Base-by-base conservation (phyloP, 1,140 invertebrate genomes). In the Elysia chlorotica region DNA sequence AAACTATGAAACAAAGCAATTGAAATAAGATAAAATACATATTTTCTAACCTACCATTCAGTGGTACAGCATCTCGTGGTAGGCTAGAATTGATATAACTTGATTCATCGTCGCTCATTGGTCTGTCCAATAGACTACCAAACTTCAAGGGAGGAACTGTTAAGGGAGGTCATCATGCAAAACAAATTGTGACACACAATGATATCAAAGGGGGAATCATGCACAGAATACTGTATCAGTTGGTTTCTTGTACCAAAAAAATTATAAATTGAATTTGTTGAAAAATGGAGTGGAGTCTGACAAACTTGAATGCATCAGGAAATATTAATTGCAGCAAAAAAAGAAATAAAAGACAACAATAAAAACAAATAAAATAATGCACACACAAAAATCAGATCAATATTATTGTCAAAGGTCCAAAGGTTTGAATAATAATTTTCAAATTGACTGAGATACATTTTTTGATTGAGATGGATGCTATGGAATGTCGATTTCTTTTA, bases 11-110 rank as follows among this genome's bases (percentile, higher is more conserved):
- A n/a, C n/a, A n/a, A n/a, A n/a, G n/a, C n/a, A n/a, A n/a, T n/a
- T n/a, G n/a, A n/a, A n/a, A n/a, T n/a, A n/a, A n/a, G n/a, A n/a
- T n/a, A n/a, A n/a, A n/a, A n/a, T n/a, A n/a, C n/a, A n/a, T n/a
- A n/a, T n/a, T n/a, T n/a, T n/a, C n/a, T n/a, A n/a, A n/a, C n/a
- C 33, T 78, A 84, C 82, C 82, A 81, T 82, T 84, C 6, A 84
- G 73, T 17, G 82, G 82, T 1, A 82, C 69, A 62, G 72, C 75
- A 17, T 72, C 74, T 56, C 75, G 79, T 31, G 79, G 76, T 54
- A 80, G 66, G 70, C 79, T 84, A 28, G 78, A 77, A 65, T 77
- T 78, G 23, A 84, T 74, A 65, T 79, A 78, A 65, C 77, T 82
- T 1, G 80, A 79, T 37, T 83, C 81, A 41, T 84, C 82, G 76